A percentile compares a stretch with the other conserved stretches of the same genome.
These are phyloP conservation scores for Aramus guarauna DNA, from an alignment of 2,113 vertebrate species.

Conservation along the genomic window DNA sequence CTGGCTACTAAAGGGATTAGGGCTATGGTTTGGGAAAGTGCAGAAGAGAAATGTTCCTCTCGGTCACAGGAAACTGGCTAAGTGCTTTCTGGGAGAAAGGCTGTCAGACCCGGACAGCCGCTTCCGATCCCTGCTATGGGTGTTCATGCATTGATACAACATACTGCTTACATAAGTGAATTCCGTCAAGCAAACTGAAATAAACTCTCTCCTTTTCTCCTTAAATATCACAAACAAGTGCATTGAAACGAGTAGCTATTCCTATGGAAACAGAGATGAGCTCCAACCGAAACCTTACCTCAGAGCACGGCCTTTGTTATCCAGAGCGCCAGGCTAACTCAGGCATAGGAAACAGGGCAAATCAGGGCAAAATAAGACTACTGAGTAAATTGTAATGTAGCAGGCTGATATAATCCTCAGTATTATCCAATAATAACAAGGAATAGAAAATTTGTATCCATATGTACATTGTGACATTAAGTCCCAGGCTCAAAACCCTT, in stretches of 20 bases:
- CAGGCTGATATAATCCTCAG: not conserved
- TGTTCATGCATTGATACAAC: not conserved
- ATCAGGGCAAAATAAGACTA: not conserved
- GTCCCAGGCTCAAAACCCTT: not conserved
- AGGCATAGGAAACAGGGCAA: not conserved
- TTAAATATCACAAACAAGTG: slow-evolving; percentile 49
- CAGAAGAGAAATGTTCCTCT: not conserved
- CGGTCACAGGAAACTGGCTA: not conserved
- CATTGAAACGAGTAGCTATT: slow-evolving; percentile 6
- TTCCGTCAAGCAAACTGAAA: slow-evolving; percentile 32
- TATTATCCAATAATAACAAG: not conserved
- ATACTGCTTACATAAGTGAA: slow-evolving; percentile 7
- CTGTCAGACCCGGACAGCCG: not conserved
- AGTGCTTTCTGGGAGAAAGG: not conserved
- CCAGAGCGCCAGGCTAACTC: not conserved
- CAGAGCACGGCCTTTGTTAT: not conserved
- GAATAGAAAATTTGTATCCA: not conserved
- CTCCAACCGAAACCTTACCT: not conserved
- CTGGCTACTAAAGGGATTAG: not conserved
- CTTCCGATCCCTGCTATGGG: not conserved
- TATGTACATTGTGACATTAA: not conserved
- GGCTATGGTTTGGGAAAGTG: not conserved
- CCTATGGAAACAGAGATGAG: slow-evolving; percentile 42
- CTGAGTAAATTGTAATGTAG: not conserved
- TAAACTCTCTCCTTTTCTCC: slow-evolving; percentile 2